Conservation (phyloP, 2,113 vertebrate genomes). For the Triplophysa dalaica region DNA sequence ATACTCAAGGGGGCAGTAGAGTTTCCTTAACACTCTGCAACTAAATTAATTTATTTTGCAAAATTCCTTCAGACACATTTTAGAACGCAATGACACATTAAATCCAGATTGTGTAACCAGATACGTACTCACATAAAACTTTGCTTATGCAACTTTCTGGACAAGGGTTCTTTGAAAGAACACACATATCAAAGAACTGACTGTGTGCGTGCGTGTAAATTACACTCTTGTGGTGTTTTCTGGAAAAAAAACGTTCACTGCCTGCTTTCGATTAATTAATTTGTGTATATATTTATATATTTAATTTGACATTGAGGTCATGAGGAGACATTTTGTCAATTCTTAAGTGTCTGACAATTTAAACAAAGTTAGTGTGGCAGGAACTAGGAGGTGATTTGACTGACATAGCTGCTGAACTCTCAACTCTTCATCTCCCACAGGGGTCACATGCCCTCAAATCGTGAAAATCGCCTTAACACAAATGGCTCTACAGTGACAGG, state of each 20-base stretch:
- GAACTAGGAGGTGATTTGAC: conserved; percentile 64
- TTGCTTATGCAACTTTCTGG: too few species aligned
- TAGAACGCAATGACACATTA: too few species aligned
- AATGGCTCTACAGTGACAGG: conserved; percentile 33
- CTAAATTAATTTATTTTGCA: too few species aligned
- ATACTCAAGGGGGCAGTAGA: too few species aligned
- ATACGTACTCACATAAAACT: too few species aligned
- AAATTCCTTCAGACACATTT: too few species aligned
- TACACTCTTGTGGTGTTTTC: conserved; percentile 46
- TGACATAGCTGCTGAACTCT: conserved; percentile 28
- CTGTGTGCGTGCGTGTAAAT: neutral
- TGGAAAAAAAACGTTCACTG: conserved; percentile 40
- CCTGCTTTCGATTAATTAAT: conserved; percentile 64
- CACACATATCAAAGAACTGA: too few species aligned
- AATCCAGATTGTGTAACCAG: too few species aligned
- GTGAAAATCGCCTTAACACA: neutral
- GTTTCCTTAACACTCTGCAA: too few species aligned
- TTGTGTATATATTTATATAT: conserved; percentile 63
- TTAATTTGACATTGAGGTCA: conserved; percentile 63
- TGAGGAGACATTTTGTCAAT: conserved; percentile 73
- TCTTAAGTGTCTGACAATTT: conserved; percentile 74
- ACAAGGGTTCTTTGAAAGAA: too few species aligned
- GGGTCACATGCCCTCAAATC: conserved; percentile 35
- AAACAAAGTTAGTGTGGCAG: conserved; percentile 68
- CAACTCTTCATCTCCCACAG: conserved; percentile 11